Evolutionary conservation across 23 tunicate genomes (phyloP).

Genomic region (Corella eumyota): DNA sequence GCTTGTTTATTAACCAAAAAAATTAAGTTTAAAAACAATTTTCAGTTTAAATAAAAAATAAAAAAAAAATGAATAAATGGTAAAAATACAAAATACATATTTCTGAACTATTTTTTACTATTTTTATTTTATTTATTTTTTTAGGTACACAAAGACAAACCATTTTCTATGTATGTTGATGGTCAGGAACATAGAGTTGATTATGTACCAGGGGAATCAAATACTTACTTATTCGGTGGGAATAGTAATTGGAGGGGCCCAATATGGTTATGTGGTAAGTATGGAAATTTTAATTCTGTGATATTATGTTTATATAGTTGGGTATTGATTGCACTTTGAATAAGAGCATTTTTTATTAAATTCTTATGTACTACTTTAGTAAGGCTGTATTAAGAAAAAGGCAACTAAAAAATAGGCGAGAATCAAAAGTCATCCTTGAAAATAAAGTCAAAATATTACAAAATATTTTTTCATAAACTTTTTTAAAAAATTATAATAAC

Average conservation of each 20-base stretch:
- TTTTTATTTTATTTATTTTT: not conserved
- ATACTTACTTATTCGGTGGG: slow-evolving; percentile 87
- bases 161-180: slow-evolving; percentile 63
- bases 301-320: not conserved
- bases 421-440: not conserved
- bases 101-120: too few species aligned
- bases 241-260: slow-evolving; percentile 98
- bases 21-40: too few species aligned
- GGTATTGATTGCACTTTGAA: not conserved
- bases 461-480: too few species aligned
- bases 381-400: too few species aligned
- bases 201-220: slow-evolving; percentile 86
- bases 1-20: too few species aligned
- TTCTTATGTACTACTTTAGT: too few species aligned
- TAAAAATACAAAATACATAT: too few species aligned
- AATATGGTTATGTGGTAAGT: slow-evolving; percentile 88
- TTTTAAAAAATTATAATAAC: too few species aligned
- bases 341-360: too few species aligned
- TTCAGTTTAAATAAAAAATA: too few species aligned
- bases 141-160: slow-evolving; percentile 70
- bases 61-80: too few species aligned
- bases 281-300: not conserved
- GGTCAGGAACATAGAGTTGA: slow-evolving; percentile 81
- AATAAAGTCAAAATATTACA: not conserved
- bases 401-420: too few species aligned